phyloP scores from a whole-genome alignment of 1,140 invertebrate species.

The Neodiprion fabricii region DNA sequence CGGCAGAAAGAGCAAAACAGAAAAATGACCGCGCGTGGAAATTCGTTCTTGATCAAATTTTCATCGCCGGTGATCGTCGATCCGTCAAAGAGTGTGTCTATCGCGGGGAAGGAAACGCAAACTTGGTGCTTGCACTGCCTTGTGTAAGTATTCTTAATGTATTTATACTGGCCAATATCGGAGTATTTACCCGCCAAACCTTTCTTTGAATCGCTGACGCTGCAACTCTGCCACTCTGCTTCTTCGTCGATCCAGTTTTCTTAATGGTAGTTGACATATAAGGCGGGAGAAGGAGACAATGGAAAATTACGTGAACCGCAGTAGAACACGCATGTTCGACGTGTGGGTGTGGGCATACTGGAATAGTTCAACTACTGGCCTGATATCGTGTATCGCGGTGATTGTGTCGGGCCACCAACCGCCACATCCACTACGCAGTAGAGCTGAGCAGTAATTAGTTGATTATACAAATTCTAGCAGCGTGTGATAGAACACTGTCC shows the following conservation, averaged over 20 bases:
- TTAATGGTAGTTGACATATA: slow-evolving; percentile 2
- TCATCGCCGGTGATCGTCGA: not conserved
- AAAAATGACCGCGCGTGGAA: slow-evolving; percentile 3
- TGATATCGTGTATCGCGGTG: too few relatives aligned
- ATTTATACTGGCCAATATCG: not conserved
- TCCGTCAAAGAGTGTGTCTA: slow-evolving; percentile 46
- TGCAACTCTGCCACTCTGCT: not conserved
- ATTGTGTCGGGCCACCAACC: too few relatives aligned
- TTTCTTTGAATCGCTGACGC: too few relatives aligned
- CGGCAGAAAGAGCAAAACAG: too few relatives aligned
- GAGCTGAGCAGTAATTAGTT: not conserved
- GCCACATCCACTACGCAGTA: too few relatives aligned
- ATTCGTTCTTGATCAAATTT: not conserved
- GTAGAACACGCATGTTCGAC: too few relatives aligned
- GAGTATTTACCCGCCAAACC: too few relatives aligned
- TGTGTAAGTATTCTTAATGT: slow-evolving; percentile 44
- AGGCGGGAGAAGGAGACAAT: not conserved
- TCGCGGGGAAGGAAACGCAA: slow-evolving; percentile 62
- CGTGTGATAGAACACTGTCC: too few relatives aligned
- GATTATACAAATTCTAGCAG: not conserved
- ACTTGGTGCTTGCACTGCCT: slow-evolving; percentile 58
- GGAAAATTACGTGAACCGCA: not conserved
- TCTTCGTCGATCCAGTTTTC: slow-evolving; percentile 12
- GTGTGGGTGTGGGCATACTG: too few relatives aligned
- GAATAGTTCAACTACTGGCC: not conserved